Conservation (phyloP, 2,113 vertebrate genomes). For the Xenus cinereus region DNA sequence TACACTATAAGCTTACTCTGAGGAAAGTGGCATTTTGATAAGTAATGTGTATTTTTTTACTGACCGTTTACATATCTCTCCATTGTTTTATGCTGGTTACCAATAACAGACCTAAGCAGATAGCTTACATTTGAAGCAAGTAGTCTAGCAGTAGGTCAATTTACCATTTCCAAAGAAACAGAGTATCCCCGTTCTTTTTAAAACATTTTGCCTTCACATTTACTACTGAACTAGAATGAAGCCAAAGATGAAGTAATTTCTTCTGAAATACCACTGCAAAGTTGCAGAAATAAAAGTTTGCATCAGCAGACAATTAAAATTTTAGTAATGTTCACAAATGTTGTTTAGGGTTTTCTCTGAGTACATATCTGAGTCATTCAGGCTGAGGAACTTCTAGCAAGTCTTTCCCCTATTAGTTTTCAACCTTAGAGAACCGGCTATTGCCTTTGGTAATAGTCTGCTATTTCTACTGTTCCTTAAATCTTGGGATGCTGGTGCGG, state of each 20-base stretch:
- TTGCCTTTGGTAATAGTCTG: neutral
- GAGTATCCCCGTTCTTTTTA: rapidly evolving
- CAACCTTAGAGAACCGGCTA: neutral
- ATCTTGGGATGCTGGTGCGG: neutral
- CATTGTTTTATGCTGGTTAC: neutral
- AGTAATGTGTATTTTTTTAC: neutral
- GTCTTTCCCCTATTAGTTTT: neutral
- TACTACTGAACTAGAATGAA: neutral
- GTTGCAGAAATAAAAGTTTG: neutral
- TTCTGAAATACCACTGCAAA: neutral
- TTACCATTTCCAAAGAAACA: neutral
- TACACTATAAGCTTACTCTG: neutral
- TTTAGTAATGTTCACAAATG: neutral
- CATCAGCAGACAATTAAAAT: neutral
- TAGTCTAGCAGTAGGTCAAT: neutral
- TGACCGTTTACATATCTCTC: neutral
- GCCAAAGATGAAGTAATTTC: neutral
- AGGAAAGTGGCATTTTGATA: neutral
- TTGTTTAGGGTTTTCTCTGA: neutral
- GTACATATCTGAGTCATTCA: neutral
- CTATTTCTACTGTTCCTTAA: neutral
- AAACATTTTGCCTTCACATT: neutral
- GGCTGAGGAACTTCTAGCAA: neutral
- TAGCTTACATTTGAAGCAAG: neutral
- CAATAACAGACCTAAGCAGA: neutral